Evolutionary conservation across 2,888 invertebrate genomes (phyloP).

Genomic region (Drosophila ezoana): DNA sequence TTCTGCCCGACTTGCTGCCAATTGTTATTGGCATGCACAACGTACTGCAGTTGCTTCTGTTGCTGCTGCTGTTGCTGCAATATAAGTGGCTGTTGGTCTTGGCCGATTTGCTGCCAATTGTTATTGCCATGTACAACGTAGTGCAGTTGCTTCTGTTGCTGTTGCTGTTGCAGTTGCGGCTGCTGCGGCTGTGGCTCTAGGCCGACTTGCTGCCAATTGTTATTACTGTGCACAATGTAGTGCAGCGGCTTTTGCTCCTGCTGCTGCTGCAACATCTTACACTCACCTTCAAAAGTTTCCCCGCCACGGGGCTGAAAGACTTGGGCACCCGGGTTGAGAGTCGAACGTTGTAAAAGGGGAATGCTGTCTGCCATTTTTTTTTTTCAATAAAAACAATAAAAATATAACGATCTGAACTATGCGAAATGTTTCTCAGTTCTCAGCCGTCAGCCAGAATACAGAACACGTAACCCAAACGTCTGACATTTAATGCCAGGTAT

Average conservation of each 20-base stretch:
- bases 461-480: neutral
- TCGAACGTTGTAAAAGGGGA: slow-evolving; percentile 4
- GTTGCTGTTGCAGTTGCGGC: slow-evolving; percentile 2
- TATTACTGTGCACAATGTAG: neutral
- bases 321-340: slow-evolving; percentile 31
- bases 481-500: neutral
- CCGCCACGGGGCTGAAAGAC: slow-evolving; percentile 18
- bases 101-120: slow-evolving; percentile 2
- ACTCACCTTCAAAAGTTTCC: neutral
- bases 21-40: neutral
- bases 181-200: neutral
- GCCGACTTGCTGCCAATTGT: neutral
- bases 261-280: neutral
- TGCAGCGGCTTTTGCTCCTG: neutral
- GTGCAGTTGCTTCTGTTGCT: neutral
- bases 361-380: slow-evolving; percentile 15
- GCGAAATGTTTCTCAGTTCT: slow-evolving; percentile 4
- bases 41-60: neutral
- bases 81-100: neutral
- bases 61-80: neutral
- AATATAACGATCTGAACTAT: slow-evolving; percentile 9
- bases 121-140: no score
- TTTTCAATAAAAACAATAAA: slow-evolving; percentile 8
- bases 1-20: neutral
- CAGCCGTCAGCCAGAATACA: neutral